Conservation (phyloP, 2,113 vertebrate genomes). For the Psammodynastes pulverulentus region DNA sequence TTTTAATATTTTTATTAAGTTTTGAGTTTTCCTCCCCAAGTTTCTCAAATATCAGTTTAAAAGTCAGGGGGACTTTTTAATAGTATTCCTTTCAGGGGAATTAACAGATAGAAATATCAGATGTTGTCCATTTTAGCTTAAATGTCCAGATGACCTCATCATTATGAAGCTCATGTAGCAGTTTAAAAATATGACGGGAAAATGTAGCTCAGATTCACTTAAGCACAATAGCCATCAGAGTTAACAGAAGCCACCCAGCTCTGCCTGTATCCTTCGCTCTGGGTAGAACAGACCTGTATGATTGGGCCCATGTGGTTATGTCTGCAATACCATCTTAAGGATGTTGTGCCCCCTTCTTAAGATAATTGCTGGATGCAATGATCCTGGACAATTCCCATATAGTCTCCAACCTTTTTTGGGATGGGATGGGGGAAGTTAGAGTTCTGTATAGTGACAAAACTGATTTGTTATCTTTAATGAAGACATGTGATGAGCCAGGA, state of each 20-base stretch:
- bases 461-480: not conserved
- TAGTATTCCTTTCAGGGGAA: not conserved
- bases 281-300: not conserved
- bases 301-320: not conserved
- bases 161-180: not conserved
- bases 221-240: not conserved
- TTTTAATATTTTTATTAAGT: not conserved
- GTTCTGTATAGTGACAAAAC: not conserved
- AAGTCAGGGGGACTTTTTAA: not conserved
- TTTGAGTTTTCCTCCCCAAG: not conserved
- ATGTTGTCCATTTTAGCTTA: not conserved
- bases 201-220: not conserved
- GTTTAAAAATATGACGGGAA: not conserved
- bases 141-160: not conserved
- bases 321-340: not conserved
- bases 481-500: not conserved
- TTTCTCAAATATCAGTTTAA: not conserved
- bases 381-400: not conserved
- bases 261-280: not conserved
- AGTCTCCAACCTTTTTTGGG: not conserved
- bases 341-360: not conserved
- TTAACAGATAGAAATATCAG: not conserved
- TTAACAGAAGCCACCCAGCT: not conserved
- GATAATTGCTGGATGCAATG: not conserved
- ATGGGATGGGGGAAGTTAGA: too few relatives aligned